Percentiles rank a stretch among this genome's conserved stretches.
These are phyloP conservation scores for Spialia ferax DNA, from an alignment of 2,888 invertebrate species.

Conservation along the genomic window DNA sequence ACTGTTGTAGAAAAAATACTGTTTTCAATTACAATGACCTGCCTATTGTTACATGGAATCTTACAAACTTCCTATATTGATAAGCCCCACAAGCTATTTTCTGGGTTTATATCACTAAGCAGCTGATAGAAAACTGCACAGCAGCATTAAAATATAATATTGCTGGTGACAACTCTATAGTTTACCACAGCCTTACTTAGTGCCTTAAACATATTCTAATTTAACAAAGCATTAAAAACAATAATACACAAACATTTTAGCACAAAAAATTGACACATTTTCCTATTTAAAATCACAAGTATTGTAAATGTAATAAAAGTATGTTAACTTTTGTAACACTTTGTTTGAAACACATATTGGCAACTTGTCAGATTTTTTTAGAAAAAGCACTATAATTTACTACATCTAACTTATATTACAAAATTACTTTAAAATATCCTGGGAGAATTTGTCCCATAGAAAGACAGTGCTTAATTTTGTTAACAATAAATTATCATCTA, in stretches of 20 bases:
- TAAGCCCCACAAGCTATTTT: slow-evolving; percentile 12
- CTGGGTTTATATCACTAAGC: not conserved
- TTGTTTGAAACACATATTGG: too few relatives aligned
- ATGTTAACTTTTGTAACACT: not conserved
- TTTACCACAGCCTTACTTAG: slow-evolving; percentile 33
- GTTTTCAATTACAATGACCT: slow-evolving; percentile 9
- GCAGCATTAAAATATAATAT: slow-evolving; percentile 14
- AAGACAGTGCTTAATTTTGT: slow-evolving; percentile 1
- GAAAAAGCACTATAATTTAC: slow-evolving; percentile 20
- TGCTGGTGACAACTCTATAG: slow-evolving; percentile 11
- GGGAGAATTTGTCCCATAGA: slow-evolving; percentile 12
- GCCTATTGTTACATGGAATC: not conserved
- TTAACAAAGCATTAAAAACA: slow-evolving; percentile 28
- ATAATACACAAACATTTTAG: slow-evolving; percentile 34
- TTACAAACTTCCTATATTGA: slow-evolving; percentile 3
- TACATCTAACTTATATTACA: slow-evolving; percentile 28
- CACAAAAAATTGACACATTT: slow-evolving; percentile 12
- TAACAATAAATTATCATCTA: slow-evolving; percentile 10
- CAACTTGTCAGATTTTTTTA: slow-evolving; percentile 17
- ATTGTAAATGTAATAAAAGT: slow-evolving; percentile 10
- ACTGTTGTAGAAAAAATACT: slow-evolving; percentile 24
- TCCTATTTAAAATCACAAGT: slow-evolving; percentile 9
- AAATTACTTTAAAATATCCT: slow-evolving; percentile 42
- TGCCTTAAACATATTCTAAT: slow-evolving; percentile 19
- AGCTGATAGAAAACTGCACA: not conserved